A percentile compares a stretch with the other conserved stretches of the same genome.
phyloP scores from a whole-genome alignment of 1,140 invertebrate genomes.

The Drosophila simulans region DNA sequence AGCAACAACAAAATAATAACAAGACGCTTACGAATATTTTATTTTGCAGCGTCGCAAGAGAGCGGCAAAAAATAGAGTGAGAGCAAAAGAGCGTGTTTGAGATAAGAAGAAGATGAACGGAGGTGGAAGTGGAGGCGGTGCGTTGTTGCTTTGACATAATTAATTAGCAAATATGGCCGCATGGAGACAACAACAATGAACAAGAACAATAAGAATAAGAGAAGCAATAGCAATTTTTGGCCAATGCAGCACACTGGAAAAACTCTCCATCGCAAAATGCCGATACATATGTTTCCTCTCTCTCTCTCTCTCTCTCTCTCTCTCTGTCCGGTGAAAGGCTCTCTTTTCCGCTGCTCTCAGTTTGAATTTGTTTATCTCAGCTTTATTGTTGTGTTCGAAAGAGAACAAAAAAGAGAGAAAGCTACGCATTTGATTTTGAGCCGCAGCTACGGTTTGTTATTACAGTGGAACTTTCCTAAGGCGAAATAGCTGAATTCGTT shows the following conservation, averaged over 20 bases:
- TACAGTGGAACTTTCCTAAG: conserved; percentile 7
- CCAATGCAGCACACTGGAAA: conserved; percentile 32
- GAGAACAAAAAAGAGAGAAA: conserved; percentile 11
- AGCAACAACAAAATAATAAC: conserved; percentile 52
- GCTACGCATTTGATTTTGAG: conserved; percentile 14
- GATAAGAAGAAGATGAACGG: conserved; percentile 21
- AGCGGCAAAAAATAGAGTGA: conserved; percentile 13
- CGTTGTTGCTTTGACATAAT: conserved; percentile 53
- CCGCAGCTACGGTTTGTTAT: conserved; percentile 4
- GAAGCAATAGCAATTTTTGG: conserved; percentile 22
- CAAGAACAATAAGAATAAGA: not conserved
- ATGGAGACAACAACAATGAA: conserved; percentile 34
- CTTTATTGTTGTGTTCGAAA: conserved; percentile 30
- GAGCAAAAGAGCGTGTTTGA: conserved; percentile 30
- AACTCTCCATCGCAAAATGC: conserved; percentile 43
- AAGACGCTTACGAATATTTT: conserved; percentile 35
- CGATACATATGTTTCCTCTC: conserved; percentile 35
- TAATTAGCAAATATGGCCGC: conserved; percentile 62
- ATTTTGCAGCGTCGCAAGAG: conserved; percentile 49
- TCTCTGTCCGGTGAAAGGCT: conserved; percentile 5
- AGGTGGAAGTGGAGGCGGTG: not conserved
- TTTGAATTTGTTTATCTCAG: conserved; percentile 41
- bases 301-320: not conserved
- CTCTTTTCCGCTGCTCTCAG: not conserved
- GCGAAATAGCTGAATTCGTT: not conserved